A percentile compares a stretch with the other conserved stretches of the same genome.
These are phyloP conservation scores for Sylvilagus floridanus DNA, from an alignment of 2,797 vertebrate genomes.

Conservation along the genomic window DNA sequence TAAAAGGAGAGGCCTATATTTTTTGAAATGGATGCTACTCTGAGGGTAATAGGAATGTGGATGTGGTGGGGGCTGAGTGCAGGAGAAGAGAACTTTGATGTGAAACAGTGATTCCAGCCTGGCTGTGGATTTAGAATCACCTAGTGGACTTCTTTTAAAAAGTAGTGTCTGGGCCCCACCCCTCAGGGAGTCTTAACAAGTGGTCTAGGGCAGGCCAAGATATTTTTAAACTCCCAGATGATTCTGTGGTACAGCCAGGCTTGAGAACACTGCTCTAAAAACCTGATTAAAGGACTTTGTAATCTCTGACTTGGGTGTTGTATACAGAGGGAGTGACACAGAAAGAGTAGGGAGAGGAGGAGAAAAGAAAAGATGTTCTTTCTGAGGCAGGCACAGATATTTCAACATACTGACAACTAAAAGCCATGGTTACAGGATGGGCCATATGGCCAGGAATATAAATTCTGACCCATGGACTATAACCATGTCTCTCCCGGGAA, in stretches of 20 bases:
- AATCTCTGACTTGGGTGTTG: conserved; percentile 36
- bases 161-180: background rate
- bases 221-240: conserved; percentile 49
- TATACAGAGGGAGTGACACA: background rate
- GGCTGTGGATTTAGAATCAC: conserved; percentile 1
- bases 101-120: background rate
- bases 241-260: background rate
- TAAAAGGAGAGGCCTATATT: background rate
- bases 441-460: background rate
- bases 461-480: background rate
- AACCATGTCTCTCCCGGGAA: conserved; percentile 1
- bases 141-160: background rate
- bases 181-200: conserved; percentile 49
- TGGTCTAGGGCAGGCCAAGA: conserved; percentile 21
- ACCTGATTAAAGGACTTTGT: conserved; percentile 54
- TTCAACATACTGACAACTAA: background rate
- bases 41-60: background rate
- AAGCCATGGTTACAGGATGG: background rate
- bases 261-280: conserved; percentile 68
- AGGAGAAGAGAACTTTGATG: background rate
- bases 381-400: background rate
- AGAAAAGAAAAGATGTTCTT: background rate
- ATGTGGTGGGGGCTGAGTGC: background rate
- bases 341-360: background rate
- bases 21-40: conserved; percentile 34